Base-by-base conservation (phyloP, 2,888 invertebrate species). In the Aleiodes testaceus region DNA sequence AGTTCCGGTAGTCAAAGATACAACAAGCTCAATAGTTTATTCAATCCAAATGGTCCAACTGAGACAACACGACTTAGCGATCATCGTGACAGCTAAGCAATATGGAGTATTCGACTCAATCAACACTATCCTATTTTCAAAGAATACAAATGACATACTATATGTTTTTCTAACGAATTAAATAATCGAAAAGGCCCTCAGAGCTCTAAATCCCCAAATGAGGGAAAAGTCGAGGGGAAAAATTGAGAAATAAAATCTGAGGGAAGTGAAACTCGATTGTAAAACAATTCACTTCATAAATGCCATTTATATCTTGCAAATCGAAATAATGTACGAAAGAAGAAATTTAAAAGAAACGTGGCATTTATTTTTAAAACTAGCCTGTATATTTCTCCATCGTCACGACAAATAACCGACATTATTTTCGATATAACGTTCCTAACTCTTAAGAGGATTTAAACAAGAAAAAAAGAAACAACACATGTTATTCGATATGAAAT, bases 1-100 rank as follows among this genome's bases (percentile, higher is more conserved):
- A 87, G 85, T 74, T 85, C 87, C 12, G 83, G 84, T 61, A 87
- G 85, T 72, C 87, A 87, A 74, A 81, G 86, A 78, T 87, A 87
- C 78, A 87, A 86, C 75, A 87, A 87, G 72, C 78, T 86, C 70
- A 87, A 84, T 78, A 86, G 83, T 66, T 79, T 85, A 59, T 85
- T 87, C 70, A 85, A 83, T 74, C 79, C 81, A 45, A 83, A 78
- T 44, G 77, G 76, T 30, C 71, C 82, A 18, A 76, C 83, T 52
- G 86, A 87, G 68, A 79, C 84, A 45, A 82, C 79, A 75, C 82
- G 84, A 53, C 75, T 85, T 68, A 82, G 83, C 71, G 85, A 87
- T 71, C 83, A 84, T 69, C 82, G 85, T 20, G 86, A 86, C 63
- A 86, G 85, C 81, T 87, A 87, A 85, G 78, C 72, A 68, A 45